Base-by-base conservation (phyloP, 2,797 vertebrate species). In the Mus minutoides region DNA sequence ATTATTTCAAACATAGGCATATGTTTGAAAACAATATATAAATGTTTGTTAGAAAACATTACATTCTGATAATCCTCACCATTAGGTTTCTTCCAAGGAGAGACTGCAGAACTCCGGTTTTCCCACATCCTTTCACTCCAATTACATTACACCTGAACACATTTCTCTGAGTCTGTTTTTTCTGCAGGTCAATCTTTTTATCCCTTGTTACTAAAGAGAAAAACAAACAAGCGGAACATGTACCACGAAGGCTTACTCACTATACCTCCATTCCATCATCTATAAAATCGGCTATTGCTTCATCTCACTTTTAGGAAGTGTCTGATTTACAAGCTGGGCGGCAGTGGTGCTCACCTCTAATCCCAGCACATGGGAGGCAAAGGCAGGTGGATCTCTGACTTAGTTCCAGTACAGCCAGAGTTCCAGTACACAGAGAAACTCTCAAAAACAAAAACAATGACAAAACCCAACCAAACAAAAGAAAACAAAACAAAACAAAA, bases 161-260 rank as follows among this genome's bases (percentile, higher is more conserved):
- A 54, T 99, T 99, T 92, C 99, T 99, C 98, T 99, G 99, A 40
- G 99, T 99, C 96, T 99, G 99, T 88, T 99, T 99, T 98, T 99
- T 99, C 98, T 99, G 99, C 78, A 99, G 99, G 96, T 99, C 99
- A 92, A 99, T 99, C 97, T 99, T 99, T 97, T 99, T 99, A 98
- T 99, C 99, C 96, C 99, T 99, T 3, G 99, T 99, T 97, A 99
- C 99, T 99, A 97, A 94, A 96, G 96, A 90, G 77, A 92, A 95
- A 96, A 95, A 78, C 88, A 95, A 62, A 17, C 49, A 86, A 86
- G 43, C 78, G 13, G 12, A 94, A 56, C 76, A 21, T 11, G 7
- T 89, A 92, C 75, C 80, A 83, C 43, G 96, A 46, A 84, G 80
- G 92, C 16, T 94, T 13, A 88, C 34, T 93, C 16, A 89, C n/a